Percentiles rank a stretch among this genome's conserved stretches.
Evolutionary conservation across 2,113 vertebrate genomes (phyloP).

Genomic region (Trogon surrucura): DNA sequence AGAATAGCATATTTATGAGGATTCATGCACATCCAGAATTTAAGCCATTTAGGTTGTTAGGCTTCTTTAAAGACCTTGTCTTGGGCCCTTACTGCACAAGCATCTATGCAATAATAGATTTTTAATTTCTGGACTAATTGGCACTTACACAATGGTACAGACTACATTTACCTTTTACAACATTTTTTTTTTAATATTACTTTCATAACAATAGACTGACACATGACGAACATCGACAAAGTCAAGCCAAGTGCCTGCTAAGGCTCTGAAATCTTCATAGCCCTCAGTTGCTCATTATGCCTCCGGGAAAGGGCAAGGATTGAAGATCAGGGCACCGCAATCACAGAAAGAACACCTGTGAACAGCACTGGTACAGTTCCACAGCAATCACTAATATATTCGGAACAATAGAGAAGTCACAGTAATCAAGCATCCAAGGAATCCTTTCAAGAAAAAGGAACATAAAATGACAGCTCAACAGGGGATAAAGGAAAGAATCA

Average conservation of each 20-base stretch:
- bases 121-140: neutral
- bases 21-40: neutral
- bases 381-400: neutral
- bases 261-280: neutral
- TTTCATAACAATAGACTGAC: neutral
- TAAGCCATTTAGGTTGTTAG: neutral
- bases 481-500: neutral
- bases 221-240: neutral
- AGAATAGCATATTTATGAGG: neutral
- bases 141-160: neutral
- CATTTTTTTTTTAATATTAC: neutral
- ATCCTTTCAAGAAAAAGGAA: neutral
- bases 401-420: neutral
- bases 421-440: neutral
- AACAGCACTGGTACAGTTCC: neutral
- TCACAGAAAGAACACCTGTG: neutral
- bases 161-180: neutral
- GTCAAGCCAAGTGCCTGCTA: neutral
- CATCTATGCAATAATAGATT: neutral
- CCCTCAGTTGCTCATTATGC: neutral
- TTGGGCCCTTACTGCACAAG: neutral
- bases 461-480: neutral
- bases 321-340: neutral
- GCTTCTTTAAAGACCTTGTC: neutral
- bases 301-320: neutral